Conservation (phyloP, 2,888 invertebrate genomes). For the Xestia ashworthii region DNA sequence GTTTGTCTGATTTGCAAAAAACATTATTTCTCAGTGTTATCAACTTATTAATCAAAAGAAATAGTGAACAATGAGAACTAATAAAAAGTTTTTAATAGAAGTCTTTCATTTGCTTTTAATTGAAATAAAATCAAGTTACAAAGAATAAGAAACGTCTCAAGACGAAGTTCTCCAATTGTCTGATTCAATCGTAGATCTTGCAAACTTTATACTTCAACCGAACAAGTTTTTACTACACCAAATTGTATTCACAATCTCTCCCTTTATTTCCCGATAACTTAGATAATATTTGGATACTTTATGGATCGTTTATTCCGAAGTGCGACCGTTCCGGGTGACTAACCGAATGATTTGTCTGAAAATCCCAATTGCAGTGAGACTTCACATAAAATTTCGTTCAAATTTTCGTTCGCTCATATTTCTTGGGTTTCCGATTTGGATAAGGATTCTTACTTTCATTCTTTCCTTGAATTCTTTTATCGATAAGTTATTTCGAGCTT, state of each 20-base stretch:
- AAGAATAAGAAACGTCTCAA: slow-evolving; percentile 25
- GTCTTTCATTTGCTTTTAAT: slow-evolving; percentile 38
- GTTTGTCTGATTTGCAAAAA: not conserved
- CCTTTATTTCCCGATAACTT: slow-evolving; percentile 48
- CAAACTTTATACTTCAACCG: slow-evolving; percentile 47
- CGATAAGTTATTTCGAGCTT: slow-evolving; percentile 59
- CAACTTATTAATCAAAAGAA: not conserved
- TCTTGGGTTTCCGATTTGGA: slow-evolving; percentile 55
- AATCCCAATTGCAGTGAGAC: slow-evolving; percentile 55
- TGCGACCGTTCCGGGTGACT: slow-evolving; percentile 56
- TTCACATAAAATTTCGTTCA: slow-evolving; percentile 58
- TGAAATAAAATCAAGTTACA: slow-evolving; percentile 44
- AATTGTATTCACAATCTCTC: slow-evolving; percentile 62
- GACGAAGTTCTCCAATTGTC: slow-evolving; percentile 47
- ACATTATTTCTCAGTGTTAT: not conserved
- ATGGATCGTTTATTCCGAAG: slow-evolving; percentile 59
- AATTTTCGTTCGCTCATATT: slow-evolving; percentile 62
- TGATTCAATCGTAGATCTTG: slow-evolving; percentile 52
- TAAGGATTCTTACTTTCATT: slow-evolving; percentile 57
- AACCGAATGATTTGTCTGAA: slow-evolving; percentile 63
- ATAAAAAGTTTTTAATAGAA: not conserved
- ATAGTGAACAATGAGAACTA: not conserved
- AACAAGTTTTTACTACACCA: slow-evolving; percentile 55
- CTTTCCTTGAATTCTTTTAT: slow-evolving; percentile 56
- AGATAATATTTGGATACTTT: slow-evolving; percentile 61